These are phyloP conservation scores for Agrotis clavis DNA, from an alignment of 2,888 invertebrate species.

Conservation along the genomic window DNA sequence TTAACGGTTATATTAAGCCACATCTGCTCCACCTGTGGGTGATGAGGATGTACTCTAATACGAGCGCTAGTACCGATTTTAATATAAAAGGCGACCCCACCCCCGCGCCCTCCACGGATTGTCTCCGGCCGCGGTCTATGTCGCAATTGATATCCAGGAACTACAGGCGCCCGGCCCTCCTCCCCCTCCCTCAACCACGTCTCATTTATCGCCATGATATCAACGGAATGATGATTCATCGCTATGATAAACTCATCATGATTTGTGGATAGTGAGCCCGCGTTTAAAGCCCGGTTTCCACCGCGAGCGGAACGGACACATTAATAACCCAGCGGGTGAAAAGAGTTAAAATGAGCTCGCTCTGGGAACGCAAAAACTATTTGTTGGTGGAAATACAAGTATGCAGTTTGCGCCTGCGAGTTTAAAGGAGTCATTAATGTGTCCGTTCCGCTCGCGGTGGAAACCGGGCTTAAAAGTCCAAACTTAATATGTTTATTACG, in stretches of 20 bases:
- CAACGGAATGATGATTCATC: neutral
- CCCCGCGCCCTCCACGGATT: neutral
- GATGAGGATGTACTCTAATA: neutral
- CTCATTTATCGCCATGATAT: neutral
- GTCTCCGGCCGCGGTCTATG: neutral
- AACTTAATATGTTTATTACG: neutral
- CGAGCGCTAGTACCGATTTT: neutral
- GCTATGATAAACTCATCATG: neutral
- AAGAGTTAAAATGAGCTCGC: too few relatives aligned
- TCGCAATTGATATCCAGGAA: neutral
- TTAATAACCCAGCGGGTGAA: too few relatives aligned
- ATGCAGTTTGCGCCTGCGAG: too few relatives aligned
- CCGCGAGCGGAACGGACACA: too few relatives aligned
- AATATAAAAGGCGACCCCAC: neutral
- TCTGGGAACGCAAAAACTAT: too few relatives aligned
- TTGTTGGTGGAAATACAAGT: too few relatives aligned
- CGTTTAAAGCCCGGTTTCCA: too few relatives aligned
- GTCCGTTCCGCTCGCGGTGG: too few relatives aligned
- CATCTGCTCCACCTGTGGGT: too few relatives aligned
- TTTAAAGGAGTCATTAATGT: too few relatives aligned
- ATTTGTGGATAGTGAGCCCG: neutral
- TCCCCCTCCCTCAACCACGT: slow-evolving; percentile 1
- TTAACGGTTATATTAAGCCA: neutral
- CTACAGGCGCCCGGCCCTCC: slow-evolving; percentile 1
- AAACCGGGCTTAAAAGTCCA: too few relatives aligned